phyloP scores from a whole-genome alignment of 2,888 invertebrate species.

The Lasioglossum oenotherae region DNA sequence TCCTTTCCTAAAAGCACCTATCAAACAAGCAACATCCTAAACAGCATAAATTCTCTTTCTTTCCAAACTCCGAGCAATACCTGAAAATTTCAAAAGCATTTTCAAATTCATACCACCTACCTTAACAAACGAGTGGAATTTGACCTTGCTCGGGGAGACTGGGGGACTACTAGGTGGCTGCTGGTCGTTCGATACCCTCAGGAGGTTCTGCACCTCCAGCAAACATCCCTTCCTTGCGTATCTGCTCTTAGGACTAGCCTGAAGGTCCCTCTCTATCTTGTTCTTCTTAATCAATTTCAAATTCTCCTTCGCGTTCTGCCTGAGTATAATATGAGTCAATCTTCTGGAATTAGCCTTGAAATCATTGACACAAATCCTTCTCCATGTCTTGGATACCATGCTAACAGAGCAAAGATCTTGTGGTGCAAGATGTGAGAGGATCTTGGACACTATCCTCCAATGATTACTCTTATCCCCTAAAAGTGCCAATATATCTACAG shows the following conservation, averaged over 20 bases:
- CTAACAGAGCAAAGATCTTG: slow-evolving; percentile 82
- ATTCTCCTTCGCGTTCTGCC: slow-evolving; percentile 81
- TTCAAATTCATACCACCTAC: slow-evolving; percentile 70
- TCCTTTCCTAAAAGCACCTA: not conserved
- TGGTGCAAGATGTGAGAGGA: slow-evolving; percentile 78
- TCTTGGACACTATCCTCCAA: slow-evolving; percentile 80
- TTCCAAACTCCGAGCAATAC: not conserved
- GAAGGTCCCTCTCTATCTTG: slow-evolving; percentile 72
- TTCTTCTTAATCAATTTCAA: slow-evolving; percentile 74
- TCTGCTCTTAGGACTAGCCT: slow-evolving; percentile 75
- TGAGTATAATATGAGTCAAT: slow-evolving; percentile 75
- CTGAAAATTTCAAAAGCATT: not conserved
- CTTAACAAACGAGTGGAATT: slow-evolving; percentile 84
- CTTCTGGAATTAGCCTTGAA: slow-evolving; percentile 77
- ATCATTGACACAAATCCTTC: slow-evolving; percentile 78
- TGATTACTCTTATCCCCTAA: slow-evolving; percentile 82
- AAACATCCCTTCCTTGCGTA: slow-evolving; percentile 78
- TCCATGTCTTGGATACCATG: slow-evolving; percentile 83
- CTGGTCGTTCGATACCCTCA: slow-evolving; percentile 68
- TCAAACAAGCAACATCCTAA: not conserved
- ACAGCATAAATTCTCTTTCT: not conserved
- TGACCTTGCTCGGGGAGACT: slow-evolving; percentile 83
- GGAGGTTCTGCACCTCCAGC: slow-evolving; percentile 79
- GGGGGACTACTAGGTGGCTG: slow-evolving; percentile 82
- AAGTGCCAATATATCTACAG: slow-evolving; percentile 79